Evolutionary conservation across 2,888 invertebrate species (phyloP).

Genomic region (Didymodactylos carnosus): DNA sequence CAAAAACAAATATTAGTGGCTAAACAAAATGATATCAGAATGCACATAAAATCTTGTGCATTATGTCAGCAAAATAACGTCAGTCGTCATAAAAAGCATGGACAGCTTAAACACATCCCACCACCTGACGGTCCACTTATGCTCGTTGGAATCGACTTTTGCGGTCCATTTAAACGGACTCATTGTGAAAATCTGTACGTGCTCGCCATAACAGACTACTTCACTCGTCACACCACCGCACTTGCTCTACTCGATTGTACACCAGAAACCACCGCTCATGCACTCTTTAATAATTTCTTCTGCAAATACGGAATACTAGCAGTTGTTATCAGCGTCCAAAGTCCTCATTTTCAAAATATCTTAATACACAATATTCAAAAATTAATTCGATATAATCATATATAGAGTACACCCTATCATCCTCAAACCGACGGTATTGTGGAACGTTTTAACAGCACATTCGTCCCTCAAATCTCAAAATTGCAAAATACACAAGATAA

Average conservation of each 20-base stretch:
- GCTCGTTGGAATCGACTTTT: not conserved
- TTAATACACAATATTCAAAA: not conserved
- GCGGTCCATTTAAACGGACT: not conserved
- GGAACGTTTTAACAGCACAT: not conserved
- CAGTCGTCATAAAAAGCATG: not conserved
- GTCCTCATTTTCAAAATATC: not conserved
- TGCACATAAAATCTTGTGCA: not conserved
- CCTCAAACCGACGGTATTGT: not conserved
- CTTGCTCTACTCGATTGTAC: not conserved
- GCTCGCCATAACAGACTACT: not conserved
- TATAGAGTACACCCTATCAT: not conserved
- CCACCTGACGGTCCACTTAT: not conserved
- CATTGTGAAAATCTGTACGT: not conserved
- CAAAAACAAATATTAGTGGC: not conserved
- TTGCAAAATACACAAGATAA: not conserved
- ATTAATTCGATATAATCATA: not conserved
- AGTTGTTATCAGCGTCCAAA: not conserved
- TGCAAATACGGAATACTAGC: not conserved
- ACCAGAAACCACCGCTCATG: not conserved
- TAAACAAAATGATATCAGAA: not conserved
- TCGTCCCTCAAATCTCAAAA: not conserved
- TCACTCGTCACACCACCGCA: not conserved
- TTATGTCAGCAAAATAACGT: not conserved
- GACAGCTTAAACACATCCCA: not conserved
- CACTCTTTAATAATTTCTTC: not conserved